Percentiles rank a stretch among this genome's conserved stretches.
phyloP scores from a whole-genome alignment of 23 tunicate species.

The Ciona savignyi region DNA sequence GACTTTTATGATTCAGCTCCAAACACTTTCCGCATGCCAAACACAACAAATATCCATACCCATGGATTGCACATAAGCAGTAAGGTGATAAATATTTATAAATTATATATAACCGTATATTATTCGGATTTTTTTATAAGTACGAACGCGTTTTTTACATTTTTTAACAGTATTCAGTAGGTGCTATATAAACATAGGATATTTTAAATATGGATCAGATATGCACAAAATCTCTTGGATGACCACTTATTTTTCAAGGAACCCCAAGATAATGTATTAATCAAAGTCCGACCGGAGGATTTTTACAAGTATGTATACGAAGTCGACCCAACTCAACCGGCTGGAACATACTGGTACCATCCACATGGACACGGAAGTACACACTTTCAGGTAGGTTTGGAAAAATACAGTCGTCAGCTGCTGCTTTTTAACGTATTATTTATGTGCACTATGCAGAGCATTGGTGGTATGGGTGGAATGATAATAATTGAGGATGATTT shows the following conservation, averaged over 20 bases:
- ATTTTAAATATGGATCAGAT: too few relatives aligned
- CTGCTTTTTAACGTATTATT: too few relatives aligned
- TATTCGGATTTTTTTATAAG: too few relatives aligned
- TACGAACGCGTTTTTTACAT: too few relatives aligned
- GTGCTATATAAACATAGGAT: too few relatives aligned
- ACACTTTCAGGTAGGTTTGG: constrained; percentile 21
- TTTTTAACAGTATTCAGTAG: too few relatives aligned
- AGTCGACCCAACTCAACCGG: constrained; percentile 28
- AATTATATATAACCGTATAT: too few relatives aligned
- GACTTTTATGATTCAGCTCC: constrained; percentile 11
- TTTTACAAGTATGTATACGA: constrained; percentile 15
- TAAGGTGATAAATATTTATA: background rate
- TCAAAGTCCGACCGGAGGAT: constrained; percentile 4
- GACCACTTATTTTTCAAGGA: background rate
- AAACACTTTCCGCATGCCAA: constrained; percentile 7
- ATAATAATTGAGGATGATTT: constrained; percentile 31
- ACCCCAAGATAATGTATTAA: constrained; percentile 14
- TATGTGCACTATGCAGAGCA: constrained; percentile 19
- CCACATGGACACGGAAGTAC: constrained; percentile 34
- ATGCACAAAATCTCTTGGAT: too few relatives aligned
- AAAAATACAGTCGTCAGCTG: too few relatives aligned
- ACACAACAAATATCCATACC: constrained; percentile 25
- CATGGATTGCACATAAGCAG: constrained; percentile 30
- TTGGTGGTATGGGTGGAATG: constrained; percentile 38
- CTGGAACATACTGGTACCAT: constrained; percentile 55